Percentiles rank a stretch among this genome's conserved stretches.
phyloP scores from a whole-genome alignment of 1,140 invertebrate genomes.

The Ostrea denselamellosa region DNA sequence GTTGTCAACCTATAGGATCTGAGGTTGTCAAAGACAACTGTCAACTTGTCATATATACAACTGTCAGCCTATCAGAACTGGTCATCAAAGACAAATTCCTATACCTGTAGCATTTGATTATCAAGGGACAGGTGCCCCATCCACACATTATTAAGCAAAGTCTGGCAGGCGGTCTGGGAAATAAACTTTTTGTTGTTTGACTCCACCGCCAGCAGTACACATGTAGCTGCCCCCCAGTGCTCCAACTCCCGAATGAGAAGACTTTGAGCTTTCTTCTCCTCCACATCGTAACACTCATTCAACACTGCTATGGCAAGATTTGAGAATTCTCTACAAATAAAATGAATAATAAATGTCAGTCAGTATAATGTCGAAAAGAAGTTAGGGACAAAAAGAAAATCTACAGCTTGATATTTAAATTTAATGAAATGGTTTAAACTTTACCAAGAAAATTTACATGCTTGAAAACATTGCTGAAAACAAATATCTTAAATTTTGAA shows the following conservation, averaged over 20 bases:
- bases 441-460: no score
- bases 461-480: no score
- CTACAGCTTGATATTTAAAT: no score
- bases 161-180: slow-evolving; percentile 77
- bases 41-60: neutral
- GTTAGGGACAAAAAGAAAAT: no score
- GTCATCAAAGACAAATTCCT: neutral
- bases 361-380: no score
- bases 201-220: slow-evolving; percentile 74
- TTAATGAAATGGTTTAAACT: no score
- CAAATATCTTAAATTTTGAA: no score
- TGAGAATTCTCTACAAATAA: slow-evolving; percentile 72
- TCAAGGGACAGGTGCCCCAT: slow-evolving; percentile 73
- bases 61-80: neutral
- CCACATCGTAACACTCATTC: slow-evolving; percentile 75
- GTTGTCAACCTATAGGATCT: no score
- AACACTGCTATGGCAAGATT: slow-evolving; percentile 75
- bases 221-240: slow-evolving; percentile 75
- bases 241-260: slow-evolving; percentile 71
- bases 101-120: slow-evolving; percentile 65
- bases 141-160: slow-evolving; percentile 77
- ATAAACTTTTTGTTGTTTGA: slow-evolving; percentile 77
- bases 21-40: neutral
- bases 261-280: slow-evolving; percentile 74
- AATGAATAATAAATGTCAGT: neutral